These are phyloP conservation scores for Athene noctua DNA, from an alignment of 2,113 vertebrate species.

Conservation along the genomic window DNA sequence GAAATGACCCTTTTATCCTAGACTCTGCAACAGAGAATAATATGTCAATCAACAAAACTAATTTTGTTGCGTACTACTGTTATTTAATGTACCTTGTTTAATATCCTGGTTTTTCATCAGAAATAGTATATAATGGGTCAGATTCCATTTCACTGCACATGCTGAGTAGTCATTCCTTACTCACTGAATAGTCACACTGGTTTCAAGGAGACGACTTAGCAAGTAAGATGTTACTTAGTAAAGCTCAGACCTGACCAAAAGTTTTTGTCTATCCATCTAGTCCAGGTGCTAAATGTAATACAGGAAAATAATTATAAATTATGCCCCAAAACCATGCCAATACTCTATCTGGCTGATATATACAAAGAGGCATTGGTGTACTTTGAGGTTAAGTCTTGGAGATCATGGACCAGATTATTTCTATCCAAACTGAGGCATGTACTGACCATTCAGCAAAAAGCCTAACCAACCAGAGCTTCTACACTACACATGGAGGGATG, in stretches of 20 bases:
- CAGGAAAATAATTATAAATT: neutral
- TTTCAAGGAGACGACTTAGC: neutral
- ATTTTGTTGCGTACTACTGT: neutral
- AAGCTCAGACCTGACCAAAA: neutral
- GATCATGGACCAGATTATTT: neutral
- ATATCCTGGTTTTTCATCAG: neutral
- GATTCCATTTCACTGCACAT: conserved; percentile 6
- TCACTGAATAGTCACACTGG: neutral
- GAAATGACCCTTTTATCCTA: conserved; percentile 13
- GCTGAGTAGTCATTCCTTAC: neutral
- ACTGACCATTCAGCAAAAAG: neutral
- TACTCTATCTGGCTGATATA: neutral
- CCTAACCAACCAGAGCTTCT: neutral
- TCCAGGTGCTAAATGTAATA: neutral
- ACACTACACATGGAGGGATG: neutral
- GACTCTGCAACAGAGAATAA: neutral
- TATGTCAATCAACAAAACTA: neutral
- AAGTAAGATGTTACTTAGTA: neutral
- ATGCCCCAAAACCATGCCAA: neutral
- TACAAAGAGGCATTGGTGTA: neutral
- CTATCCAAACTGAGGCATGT: neutral
- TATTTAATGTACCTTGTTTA: conserved; percentile 33
- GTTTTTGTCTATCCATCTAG: neutral
- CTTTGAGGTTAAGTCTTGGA: neutral
- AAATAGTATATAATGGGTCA: neutral